Conservation (phyloP, 2,888 invertebrate species). For the Idaea aversata region DNA sequence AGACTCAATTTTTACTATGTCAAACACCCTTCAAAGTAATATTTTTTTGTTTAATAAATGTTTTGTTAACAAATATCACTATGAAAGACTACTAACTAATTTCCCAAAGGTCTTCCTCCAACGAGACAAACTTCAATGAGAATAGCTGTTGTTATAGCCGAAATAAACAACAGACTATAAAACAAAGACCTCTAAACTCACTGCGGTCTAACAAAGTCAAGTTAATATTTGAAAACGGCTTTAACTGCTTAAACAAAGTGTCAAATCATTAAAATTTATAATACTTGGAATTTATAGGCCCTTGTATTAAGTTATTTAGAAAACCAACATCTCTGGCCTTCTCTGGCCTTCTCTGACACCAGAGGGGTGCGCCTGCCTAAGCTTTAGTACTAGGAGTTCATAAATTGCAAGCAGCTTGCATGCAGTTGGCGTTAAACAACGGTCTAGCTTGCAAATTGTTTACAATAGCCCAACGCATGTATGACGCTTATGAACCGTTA, state of each 20-base stretch:
- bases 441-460: constrained; percentile 45
- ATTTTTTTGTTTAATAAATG: not conserved
- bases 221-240: not conserved
- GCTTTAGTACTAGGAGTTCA: constrained; percentile 22
- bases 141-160: constrained; percentile 1
- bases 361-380: not conserved
- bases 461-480: constrained; percentile 47
- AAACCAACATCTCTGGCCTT: not conserved
- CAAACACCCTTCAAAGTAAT: not conserved
- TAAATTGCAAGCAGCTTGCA: constrained; percentile 28
- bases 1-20: not conserved
- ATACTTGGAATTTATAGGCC: not conserved
- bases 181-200: not conserved
- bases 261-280: not conserved
- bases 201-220: not conserved
- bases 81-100: not conserved
- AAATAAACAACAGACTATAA: not conserved
- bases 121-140: not conserved
- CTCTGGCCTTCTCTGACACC: not conserved
- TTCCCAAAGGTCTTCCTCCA: not conserved
- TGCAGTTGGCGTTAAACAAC: constrained; percentile 34
- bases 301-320: not conserved
- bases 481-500: constrained; percentile 40
- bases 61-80: not conserved
- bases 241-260: not conserved